Evolutionary conservation across 2,113 vertebrate species (phyloP).

Genomic region (Carettochelys insculpta): DNA sequence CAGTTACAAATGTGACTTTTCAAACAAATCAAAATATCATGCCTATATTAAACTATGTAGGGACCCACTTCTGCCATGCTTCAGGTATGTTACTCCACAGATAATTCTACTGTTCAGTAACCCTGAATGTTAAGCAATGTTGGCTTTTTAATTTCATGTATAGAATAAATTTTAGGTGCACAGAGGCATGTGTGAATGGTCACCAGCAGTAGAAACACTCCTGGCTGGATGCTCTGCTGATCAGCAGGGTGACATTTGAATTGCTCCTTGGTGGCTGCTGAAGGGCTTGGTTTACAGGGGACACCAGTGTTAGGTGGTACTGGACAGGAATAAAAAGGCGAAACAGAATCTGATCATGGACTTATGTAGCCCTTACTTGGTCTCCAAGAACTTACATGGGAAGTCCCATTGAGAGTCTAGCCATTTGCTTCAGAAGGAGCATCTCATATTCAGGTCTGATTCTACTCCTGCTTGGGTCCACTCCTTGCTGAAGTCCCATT

Average conservation of each 20-base stretch:
- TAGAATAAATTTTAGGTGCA: no score
- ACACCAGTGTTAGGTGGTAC: not conserved
- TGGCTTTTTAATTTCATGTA: no score
- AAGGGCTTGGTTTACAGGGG: no score
- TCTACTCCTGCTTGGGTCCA: not conserved
- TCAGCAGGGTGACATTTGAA: no score
- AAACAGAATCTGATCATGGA: not conserved
- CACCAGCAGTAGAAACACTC: no score
- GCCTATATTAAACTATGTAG: not conserved
- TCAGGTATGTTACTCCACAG: not conserved
- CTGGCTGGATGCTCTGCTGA: no score
- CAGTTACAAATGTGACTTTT: not conserved
- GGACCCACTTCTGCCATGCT: not conserved
- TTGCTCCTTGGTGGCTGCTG: no score
- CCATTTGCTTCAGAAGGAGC: not conserved
- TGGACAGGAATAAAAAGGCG: not conserved
- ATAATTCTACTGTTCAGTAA: not conserved
- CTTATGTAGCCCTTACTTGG: not conserved
- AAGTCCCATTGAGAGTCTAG: not conserved
- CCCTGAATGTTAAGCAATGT: no score
- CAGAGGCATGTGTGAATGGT: no score
- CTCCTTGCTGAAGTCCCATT: not conserved
- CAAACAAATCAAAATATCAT: not conserved
- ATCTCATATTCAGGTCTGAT: not conserved
- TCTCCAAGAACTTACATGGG: no score